Percentiles rank a stretch among this genome's conserved stretches.
These are phyloP conservation scores for Phenganax stokvisi DNA, from an alignment of 92 coral and sea anemone species.

Conservation along the genomic window DNA sequence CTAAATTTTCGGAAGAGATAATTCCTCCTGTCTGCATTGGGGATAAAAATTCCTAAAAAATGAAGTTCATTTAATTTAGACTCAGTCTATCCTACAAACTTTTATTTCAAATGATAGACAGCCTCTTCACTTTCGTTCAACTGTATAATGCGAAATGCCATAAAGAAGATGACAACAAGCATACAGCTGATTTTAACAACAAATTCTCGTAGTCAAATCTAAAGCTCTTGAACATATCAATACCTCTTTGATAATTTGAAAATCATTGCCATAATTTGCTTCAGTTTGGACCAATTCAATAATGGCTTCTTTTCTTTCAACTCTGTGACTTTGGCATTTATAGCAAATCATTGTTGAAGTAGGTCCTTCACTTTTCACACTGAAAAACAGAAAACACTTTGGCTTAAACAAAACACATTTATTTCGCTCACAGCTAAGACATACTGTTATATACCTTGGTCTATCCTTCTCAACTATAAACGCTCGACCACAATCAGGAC, in stretches of 20 bases:
- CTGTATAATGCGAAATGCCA: too few relatives aligned
- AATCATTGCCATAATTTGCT: constrained; percentile 85
- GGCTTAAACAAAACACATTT: not conserved
- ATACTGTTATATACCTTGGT: constrained; percentile 17
- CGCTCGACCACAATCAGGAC: constrained; percentile 66
- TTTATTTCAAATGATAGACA: too few relatives aligned
- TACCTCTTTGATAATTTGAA: constrained; percentile 93
- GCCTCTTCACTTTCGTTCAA: too few relatives aligned
- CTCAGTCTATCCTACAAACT: too few relatives aligned
- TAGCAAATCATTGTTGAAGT: constrained; percentile 52
- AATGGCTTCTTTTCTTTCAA: constrained; percentile 89
- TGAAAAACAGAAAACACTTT: not conserved
- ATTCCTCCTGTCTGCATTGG: constrained; percentile 97
- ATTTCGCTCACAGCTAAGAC: not conserved
- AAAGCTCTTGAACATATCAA: not conserved
- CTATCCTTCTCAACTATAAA: constrained; percentile 49
- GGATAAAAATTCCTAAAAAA: constrained; percentile 71
- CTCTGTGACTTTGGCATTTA: constrained; percentile 73
- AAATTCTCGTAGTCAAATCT: too few relatives aligned
- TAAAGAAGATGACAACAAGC: not conserved
- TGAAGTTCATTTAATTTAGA: too few relatives aligned
- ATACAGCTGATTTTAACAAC: not conserved
- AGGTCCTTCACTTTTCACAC: constrained; percentile 32
- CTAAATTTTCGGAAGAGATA: constrained; percentile 72
- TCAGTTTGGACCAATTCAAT: constrained; percentile 95